Conservation (phyloP, 53 echinoderm and acorn worm genomes). For the Holothuria leucospilota region DNA sequence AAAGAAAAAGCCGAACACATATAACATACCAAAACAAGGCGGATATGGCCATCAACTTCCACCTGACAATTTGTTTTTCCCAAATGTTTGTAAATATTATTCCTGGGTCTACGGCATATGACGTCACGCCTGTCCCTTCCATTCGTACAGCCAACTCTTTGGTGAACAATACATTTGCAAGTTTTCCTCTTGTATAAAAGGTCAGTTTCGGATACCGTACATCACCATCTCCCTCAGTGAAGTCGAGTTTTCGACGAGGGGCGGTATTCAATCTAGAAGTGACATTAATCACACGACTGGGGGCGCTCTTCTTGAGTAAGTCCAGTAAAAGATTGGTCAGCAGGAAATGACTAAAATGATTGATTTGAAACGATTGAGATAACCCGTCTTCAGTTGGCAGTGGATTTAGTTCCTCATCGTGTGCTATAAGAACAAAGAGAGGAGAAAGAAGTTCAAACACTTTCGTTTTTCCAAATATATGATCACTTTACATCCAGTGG, state of each 20-base stretch:
- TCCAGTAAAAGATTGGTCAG: slow-evolving; percentile 84
- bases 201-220: slow-evolving; percentile 56
- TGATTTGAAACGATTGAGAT: slow-evolving; percentile 70
- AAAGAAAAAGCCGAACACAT: too few species aligned
- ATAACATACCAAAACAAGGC: slow-evolving; percentile 23
- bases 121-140: slow-evolving; percentile 67
- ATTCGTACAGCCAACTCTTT: slow-evolving; percentile 75
- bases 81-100: slow-evolving; percentile 28
- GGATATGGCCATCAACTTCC: slow-evolving; percentile 16
- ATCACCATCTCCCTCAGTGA: slow-evolving; percentile 44
- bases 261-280: slow-evolving; percentile 69
- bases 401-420: slow-evolving; percentile 17
- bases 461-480: too few species aligned
- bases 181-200: slow-evolving; percentile 72
- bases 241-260: slow-evolving; percentile 28
- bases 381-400: slow-evolving; percentile 72
- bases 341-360: slow-evolving; percentile 91
- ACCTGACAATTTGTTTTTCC: slow-evolving; percentile 18
- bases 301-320: slow-evolving; percentile 80
- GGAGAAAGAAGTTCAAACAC: background rate
- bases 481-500: too few species aligned
- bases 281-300: slow-evolving; percentile 84
- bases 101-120: slow-evolving; percentile 42
- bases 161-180: slow-evolving; percentile 83
- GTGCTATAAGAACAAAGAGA: background rate